Percentiles rank a stretch among this genome's conserved stretches.
These are phyloP conservation scores for Tipula lateralis DNA, from an alignment of 2,888 invertebrate genomes.

Conservation along the genomic window DNA sequence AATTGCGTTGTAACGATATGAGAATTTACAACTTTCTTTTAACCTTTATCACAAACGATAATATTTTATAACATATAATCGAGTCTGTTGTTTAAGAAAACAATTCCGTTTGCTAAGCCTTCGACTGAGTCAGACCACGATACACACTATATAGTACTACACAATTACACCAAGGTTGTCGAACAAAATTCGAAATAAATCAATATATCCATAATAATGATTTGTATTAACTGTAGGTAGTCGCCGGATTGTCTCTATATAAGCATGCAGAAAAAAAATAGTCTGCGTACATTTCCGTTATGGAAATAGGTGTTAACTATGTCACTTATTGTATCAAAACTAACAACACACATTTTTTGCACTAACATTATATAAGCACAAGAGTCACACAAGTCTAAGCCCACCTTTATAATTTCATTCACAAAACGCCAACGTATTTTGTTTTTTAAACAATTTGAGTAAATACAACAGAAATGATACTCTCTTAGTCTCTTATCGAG, in stretches of 20 bases:
- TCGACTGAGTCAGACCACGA: neutral
- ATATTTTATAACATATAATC: neutral
- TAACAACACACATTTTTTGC: neutral
- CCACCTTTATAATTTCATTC: slow-evolving; percentile 1
- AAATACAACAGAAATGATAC: neutral
- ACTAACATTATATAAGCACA: neutral
- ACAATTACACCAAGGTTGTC: neutral
- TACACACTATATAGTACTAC: neutral
- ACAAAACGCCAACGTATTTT: neutral
- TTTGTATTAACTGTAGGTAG: neutral
- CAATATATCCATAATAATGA: neutral
- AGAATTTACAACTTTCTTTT: neutral
- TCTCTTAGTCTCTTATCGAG: too few species aligned
- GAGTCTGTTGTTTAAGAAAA: neutral
- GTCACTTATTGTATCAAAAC: neutral
- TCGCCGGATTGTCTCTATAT: slow-evolving; percentile 7
- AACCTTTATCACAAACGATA: neutral
- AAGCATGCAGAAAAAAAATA: neutral
- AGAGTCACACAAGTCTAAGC: neutral
- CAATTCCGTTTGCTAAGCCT: neutral
- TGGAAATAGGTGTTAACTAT: neutral
- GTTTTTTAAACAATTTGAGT: neutral
- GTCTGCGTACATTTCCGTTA: slow-evolving; percentile 11
- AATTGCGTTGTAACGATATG: neutral
- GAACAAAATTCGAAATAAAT: neutral